Base-by-base conservation (phyloP, 2,113 vertebrate genomes). In the Bubo blakistoni region DNA sequence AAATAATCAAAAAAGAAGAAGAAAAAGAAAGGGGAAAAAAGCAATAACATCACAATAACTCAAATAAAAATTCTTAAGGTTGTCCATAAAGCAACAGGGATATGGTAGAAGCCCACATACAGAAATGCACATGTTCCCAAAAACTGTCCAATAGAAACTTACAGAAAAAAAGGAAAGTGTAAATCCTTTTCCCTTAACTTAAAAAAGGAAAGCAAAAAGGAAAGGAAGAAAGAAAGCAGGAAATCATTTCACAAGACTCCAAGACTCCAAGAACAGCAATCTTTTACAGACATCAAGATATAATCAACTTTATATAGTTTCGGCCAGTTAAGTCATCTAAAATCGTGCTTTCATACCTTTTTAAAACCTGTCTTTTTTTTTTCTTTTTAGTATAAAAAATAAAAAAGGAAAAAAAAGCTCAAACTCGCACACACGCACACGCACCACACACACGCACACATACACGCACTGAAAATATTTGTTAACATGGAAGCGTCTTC, bases 201-300 rank as follows among this genome's bases (percentile, higher is more conserved):
- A 98, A 97, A 98, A 97, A 95, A 96, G 83, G 88, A 97, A 92
- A 97, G 88, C 59, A 78, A 94, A 98, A 97, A 96, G 84, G 97
- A 91, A 92, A 97, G 82, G 96, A 97, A 96, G 95, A 98, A 98
- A 98, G 97, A 97, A 97, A 98, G 96, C 95, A 97, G 95, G 97
- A 98, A 97, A 97, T 98, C 95, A 98, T 98, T 98, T 98, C 97
- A 98, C 97, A 98, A 98, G 97, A 98, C 97, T 98, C 97, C 95
- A 98, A 98, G 97, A 98, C 98, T 98, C 97, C 98, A 98, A 98
- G 97, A 98, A 98, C 97, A 98, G 98, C 97, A 98, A 98, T 98
- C 98, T 97, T 96, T 98, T 97, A 98, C 98, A 98, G 97, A 98
- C 98, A 98, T 95, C 98, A 70, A 98, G 98, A 98, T 98, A 98